Base-by-base conservation (phyloP, 2,888 invertebrate genomes). In the Brachypalpus laphriformis region DNA sequence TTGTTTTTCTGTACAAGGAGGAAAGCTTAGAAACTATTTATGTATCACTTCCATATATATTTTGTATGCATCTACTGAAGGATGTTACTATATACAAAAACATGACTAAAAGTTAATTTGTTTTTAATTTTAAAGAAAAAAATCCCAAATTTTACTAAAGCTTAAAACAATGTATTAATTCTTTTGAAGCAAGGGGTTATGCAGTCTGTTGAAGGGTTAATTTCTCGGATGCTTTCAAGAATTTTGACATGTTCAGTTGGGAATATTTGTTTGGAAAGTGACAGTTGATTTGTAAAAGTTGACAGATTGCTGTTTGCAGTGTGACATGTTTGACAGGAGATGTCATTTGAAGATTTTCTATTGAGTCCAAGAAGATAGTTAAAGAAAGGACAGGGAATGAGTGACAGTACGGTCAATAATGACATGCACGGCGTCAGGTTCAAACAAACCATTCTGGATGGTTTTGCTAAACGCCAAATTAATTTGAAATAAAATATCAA, bases 1-100 rank as follows among this genome's bases (percentile, higher is more conserved):
- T 25, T 25, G 2, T 25, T 82, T 77, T 56, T 76, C 72, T 78
- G 68, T 87, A 77, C 74, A 78, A 59, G 61, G 56, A 59, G 31
- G 47, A 57, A 86, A 42, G 68, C 54, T 78, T 75, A 51, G 11
- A 45, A 5, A 40, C 31, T 77, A 72, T 49, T 72, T 40, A 56
- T n/a, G 18, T 28, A 49, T 37, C 11, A 61, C 20, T 63, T 63
- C 63, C 57, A 71, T 40, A 68, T 28, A 45, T 40, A 54, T 28
- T 7, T 45, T 22, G 18, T 45, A 54, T 42, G 31, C 42, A 51
- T 59, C 77, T 68, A 66, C 61, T 70, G 31, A 74, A 54, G 45
- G 22, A 54, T 49, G 66, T 70, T 68, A 66, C 68, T 77, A 77
- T 77, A 20, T 77, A 77, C 77, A 77, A 42, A 54, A 28, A 51